Percentiles rank a stretch among this genome's conserved stretches.
Evolutionary conservation across 1,140 invertebrate species (phyloP).

Genomic region (Papilio helenus): DNA sequence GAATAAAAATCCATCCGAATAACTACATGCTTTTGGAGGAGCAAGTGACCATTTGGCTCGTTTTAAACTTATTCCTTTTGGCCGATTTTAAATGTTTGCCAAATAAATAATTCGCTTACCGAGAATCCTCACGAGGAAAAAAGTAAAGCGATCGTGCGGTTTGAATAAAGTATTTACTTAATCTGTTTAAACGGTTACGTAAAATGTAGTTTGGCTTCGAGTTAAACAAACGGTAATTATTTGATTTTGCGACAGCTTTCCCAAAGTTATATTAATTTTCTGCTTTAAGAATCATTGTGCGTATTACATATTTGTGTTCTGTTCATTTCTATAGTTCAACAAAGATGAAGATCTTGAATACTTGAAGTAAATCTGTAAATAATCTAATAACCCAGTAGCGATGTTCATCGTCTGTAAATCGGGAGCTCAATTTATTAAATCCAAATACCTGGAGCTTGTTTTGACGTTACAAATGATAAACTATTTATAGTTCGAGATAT

Average conservation of each 20-base stretch:
- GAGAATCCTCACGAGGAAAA: conserved; percentile 33
- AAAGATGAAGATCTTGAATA: too few relatives aligned
- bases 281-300: background rate
- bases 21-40: conserved; percentile 36
- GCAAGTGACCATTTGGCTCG: conserved; percentile 36
- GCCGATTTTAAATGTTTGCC: conserved; percentile 29
- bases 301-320: background rate
- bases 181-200: conserved; percentile 29
- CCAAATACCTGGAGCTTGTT: background rate
- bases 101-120: conserved; percentile 36
- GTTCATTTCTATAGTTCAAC: background rate
- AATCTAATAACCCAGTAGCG: too few relatives aligned
- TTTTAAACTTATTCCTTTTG: conserved; percentile 23
- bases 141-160: conserved; percentile 33
- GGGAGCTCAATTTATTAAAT: too few relatives aligned
- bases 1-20: conserved; percentile 34
- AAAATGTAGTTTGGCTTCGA: conserved; percentile 10
- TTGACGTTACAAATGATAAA: background rate
- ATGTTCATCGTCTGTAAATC: too few relatives aligned
- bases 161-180: conserved; percentile 36
- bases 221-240: conserved; percentile 29
- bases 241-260: background rate
- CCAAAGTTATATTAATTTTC: background rate
- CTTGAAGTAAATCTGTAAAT: background rate
- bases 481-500: background rate